phyloP scores from a whole-genome alignment of 1,140 invertebrate genomes.

The Drosophila sechellia region DNA sequence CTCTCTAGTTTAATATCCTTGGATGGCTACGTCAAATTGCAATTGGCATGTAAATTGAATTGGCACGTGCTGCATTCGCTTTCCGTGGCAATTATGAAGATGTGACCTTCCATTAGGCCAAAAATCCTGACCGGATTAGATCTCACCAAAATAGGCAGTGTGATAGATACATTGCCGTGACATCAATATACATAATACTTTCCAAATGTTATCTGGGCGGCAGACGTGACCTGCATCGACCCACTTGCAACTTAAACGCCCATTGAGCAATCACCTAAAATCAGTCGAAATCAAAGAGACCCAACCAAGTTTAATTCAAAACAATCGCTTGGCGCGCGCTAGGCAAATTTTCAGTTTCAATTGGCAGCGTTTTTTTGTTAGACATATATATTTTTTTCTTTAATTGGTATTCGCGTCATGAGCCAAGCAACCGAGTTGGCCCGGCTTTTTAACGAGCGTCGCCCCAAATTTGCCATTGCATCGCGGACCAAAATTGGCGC shows the following conservation, averaged over 20 bases:
- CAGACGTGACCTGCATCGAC: slow-evolving; percentile 72
- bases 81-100: slow-evolving; percentile 35
- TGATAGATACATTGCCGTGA: slow-evolving; percentile 46
- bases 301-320: slow-evolving; percentile 51
- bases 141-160: slow-evolving; percentile 33
- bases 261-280: slow-evolving; percentile 60
- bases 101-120: slow-evolving; percentile 23
- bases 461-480: slow-evolving; percentile 73
- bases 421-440: slow-evolving; percentile 49
- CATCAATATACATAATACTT: slow-evolving; percentile 46
- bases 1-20: slow-evolving; percentile 31
- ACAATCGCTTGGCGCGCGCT: slow-evolving; percentile 68
- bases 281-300: slow-evolving; percentile 17
- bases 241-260: slow-evolving; percentile 54
- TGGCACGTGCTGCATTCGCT: slow-evolving; percentile 52
- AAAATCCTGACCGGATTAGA: slow-evolving; percentile 26
- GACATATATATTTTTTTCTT: slow-evolving; percentile 30
- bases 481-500: slow-evolving; percentile 70
- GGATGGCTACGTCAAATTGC: slow-evolving; percentile 16
- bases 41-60: slow-evolving; percentile 75
- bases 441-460: slow-evolving; percentile 60
- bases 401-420: slow-evolving; percentile 68
- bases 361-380: slow-evolving; percentile 23
- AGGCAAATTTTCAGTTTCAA: slow-evolving; percentile 62
- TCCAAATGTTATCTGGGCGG: slow-evolving; percentile 44